These are phyloP conservation scores for Luidia sarsii DNA, from an alignment of 53 echinoderm and acorn worm species.

Conservation along the genomic window DNA sequence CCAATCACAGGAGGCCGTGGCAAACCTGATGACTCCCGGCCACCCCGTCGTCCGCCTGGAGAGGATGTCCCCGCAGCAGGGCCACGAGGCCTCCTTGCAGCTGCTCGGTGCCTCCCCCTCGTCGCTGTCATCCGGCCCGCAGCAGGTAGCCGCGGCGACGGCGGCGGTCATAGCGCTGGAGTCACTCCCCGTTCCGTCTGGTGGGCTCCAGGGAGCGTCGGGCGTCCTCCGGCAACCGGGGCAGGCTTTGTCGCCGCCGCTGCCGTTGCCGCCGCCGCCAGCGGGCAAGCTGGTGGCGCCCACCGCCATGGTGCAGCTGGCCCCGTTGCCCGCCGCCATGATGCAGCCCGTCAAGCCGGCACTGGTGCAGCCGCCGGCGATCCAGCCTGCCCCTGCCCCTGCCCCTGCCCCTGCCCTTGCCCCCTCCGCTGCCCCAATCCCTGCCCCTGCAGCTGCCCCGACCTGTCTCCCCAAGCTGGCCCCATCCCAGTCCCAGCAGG, in stretches of 20 bases:
- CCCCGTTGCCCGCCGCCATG: conserved; percentile 34
- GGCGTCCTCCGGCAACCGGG: neutral
- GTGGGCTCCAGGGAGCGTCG: conserved; percentile 29
- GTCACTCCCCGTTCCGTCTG: conserved; percentile 17
- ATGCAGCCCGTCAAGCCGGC: conserved; percentile 50
- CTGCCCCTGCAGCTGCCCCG: conserved; percentile 54
- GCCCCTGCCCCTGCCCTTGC: conserved; percentile 23
- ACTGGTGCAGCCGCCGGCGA: conserved; percentile 44
- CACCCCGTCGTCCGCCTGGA: conserved; percentile 37
- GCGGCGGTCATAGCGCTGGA: too few relatives aligned
- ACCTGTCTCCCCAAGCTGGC: conserved; percentile 37
- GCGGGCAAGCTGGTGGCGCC: conserved; percentile 18
- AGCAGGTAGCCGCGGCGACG: conserved; percentile 15
- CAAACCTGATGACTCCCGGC: conserved; percentile 20
- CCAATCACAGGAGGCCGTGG: conserved; percentile 2
- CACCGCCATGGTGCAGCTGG: conserved; percentile 47
- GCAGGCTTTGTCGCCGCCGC: conserved; percentile 23
- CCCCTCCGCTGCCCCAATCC: too few relatives aligned
- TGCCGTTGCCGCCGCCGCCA: neutral
- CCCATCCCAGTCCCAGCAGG: conserved; percentile 30
- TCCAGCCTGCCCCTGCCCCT: conserved; percentile 56
- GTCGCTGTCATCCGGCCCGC: conserved; percentile 32
- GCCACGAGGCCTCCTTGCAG: conserved; percentile 16
- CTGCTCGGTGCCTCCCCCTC: conserved; percentile 19
- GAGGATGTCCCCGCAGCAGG: conserved; percentile 38